Evolutionary conservation across 2,888 invertebrate species (phyloP).

Genomic region (Melitaea athalia): DNA sequence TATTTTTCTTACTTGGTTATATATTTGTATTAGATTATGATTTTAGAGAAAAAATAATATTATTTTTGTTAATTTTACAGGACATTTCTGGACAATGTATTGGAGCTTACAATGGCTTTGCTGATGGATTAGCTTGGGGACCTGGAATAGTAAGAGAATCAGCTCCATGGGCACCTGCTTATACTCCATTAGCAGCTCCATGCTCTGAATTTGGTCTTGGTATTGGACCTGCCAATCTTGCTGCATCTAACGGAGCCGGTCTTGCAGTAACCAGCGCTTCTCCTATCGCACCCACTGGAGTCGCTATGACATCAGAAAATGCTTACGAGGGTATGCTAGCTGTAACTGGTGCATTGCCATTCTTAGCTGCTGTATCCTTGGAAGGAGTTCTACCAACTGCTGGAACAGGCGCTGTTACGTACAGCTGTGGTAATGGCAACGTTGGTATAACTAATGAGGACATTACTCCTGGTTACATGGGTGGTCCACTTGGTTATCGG

Average conservation of each 20-base stretch:
- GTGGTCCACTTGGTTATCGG: constrained; percentile 43
- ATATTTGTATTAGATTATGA: constrained; percentile 27
- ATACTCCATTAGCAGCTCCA: neutral
- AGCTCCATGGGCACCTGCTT: constrained; percentile 1
- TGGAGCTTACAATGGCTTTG: constrained; percentile 29
- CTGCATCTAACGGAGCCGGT: constrained; percentile 38
- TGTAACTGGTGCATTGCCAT: constrained; percentile 41
- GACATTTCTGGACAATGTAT: constrained; percentile 31
- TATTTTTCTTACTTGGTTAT: constrained; percentile 4
- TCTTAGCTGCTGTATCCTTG: constrained; percentile 29
- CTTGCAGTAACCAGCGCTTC: constrained; percentile 45
- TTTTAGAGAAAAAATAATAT: neutral
- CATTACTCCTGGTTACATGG: constrained; percentile 27
- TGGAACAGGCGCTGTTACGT: constrained; percentile 42
- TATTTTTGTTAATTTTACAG: constrained; percentile 17
- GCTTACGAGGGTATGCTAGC: constrained; percentile 47
- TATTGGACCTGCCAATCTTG: constrained; percentile 12
- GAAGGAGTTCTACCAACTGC: constrained; percentile 43
- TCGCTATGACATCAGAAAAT: constrained; percentile 53
- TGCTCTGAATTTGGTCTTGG: constrained; percentile 3
- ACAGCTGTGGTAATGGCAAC: constrained; percentile 43
- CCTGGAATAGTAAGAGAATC: neutral
- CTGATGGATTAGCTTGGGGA: constrained; percentile 29
- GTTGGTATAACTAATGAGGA: constrained; percentile 40
- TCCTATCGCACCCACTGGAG: constrained; percentile 45